Conservation (phyloP, 2,113 vertebrate species). For the Strigops habroptila region DNA sequence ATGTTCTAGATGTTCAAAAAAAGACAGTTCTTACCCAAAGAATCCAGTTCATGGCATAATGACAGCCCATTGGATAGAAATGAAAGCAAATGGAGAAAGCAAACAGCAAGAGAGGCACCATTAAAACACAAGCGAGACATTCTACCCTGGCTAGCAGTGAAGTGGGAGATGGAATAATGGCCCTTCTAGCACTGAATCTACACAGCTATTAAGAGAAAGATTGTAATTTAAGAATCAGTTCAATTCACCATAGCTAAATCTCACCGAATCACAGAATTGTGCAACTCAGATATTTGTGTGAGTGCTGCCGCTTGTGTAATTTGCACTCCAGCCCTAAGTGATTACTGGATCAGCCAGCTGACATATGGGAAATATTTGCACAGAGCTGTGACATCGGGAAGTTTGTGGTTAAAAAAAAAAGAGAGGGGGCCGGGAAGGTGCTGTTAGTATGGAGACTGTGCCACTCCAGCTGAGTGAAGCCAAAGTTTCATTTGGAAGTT, state of each 20-base stretch:
- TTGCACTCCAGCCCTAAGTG: slow-evolving; percentile 54
- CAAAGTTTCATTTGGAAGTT: slow-evolving; percentile 75
- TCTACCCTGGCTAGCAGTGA: background rate
- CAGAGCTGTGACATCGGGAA: slow-evolving; percentile 66
- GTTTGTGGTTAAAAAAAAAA: slow-evolving; percentile 55
- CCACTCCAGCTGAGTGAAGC: slow-evolving; percentile 71
- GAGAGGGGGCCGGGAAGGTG: background rate
- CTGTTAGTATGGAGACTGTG: slow-evolving; percentile 62
- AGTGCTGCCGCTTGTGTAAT: background rate
- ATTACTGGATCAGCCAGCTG: slow-evolving; percentile 59
- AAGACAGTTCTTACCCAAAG: background rate
- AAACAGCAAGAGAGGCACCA: background rate
- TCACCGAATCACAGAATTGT: background rate
- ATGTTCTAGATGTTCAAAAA: background rate
- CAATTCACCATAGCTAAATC: background rate
- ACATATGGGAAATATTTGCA: slow-evolving; percentile 72
- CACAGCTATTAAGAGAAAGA: background rate
- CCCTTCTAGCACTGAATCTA: background rate
- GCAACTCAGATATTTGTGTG: background rate
- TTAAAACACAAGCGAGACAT: background rate
- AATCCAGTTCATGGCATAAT: background rate
- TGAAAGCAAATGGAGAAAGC: background rate
- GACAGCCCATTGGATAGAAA: background rate
- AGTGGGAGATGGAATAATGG: background rate
- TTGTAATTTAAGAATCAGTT: background rate